A percentile compares a stretch with the other conserved stretches of the same genome.
phyloP scores from a whole-genome alignment of 2,797 vertebrate genomes.

The Acanthiza pusilla region DNA sequence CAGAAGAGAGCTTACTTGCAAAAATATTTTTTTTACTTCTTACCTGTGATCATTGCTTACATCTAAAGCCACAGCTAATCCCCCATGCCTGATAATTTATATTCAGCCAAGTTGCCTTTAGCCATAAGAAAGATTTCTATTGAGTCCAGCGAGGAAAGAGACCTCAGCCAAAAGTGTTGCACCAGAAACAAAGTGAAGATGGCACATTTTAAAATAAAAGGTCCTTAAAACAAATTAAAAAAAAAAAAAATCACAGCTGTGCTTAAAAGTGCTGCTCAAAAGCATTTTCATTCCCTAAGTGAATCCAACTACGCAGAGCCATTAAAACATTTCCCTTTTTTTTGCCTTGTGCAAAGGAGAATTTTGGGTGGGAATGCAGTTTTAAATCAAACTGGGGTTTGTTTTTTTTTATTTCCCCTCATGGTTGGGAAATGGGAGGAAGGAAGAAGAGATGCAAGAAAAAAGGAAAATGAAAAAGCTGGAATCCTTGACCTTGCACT shows the following conservation, averaged over 20 bases:
- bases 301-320: neutral
- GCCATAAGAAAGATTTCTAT: neutral
- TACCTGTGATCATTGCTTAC: slow-evolving; percentile 10
- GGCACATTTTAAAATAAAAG: neutral
- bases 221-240: neutral
- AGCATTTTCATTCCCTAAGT: neutral
- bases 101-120: neutral
- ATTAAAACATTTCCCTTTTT: neutral
- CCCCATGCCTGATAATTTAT: neutral
- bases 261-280: neutral
- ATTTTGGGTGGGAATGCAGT: neutral
- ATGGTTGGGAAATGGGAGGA: neutral
- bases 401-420: neutral
- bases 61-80: neutral
- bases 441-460: neutral
- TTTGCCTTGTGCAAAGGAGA: neutral
- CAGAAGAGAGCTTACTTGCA: neutral
- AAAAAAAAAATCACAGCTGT: neutral
- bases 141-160: neutral
- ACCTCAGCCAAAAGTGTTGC: neutral
- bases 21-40: slow-evolving; percentile 36
- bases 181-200: neutral
- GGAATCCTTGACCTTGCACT: neutral
- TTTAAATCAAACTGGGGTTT: neutral
- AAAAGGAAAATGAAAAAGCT: neutral